Evolutionary conservation across 2,113 vertebrate genomes (phyloP).

Genomic region (Neolamprologus kungweensis): DNA sequence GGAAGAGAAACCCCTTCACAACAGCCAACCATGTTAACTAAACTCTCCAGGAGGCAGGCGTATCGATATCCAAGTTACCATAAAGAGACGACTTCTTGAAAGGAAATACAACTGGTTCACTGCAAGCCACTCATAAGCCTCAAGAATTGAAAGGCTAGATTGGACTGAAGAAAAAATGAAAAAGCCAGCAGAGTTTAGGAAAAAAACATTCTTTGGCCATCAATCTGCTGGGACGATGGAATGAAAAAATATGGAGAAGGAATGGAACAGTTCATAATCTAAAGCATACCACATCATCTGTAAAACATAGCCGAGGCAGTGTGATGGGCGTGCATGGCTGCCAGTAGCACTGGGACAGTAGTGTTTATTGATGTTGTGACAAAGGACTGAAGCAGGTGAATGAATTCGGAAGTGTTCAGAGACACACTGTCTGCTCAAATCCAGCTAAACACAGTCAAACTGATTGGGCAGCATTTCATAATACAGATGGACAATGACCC

Average conservation of each 20-base stretch:
- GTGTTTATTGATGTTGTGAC: not conserved
- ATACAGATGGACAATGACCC: not conserved
- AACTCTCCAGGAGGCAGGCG: not conserved
- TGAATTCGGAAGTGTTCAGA: not conserved
- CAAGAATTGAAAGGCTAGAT: not conserved
- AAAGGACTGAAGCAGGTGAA: not conserved
- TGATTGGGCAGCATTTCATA: not conserved
- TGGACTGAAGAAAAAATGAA: not conserved
- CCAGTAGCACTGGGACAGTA: not conserved
- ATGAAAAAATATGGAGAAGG: not conserved
- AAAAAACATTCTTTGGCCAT: not conserved
- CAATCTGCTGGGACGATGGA: not conserved
- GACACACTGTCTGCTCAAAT: not conserved
- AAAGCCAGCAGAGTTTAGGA: not conserved
- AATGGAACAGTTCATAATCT: not conserved
- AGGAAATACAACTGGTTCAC: not conserved
- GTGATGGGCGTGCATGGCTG: not conserved
- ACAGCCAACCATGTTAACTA: not conserved
- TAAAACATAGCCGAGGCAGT: not conserved
- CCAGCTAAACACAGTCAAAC: not conserved
- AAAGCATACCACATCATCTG: not conserved
- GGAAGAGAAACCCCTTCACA: not conserved
- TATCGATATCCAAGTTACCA: not conserved
- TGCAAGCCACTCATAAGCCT: not conserved
- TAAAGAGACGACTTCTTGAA: not conserved